Evolutionary conservation across 1,140 invertebrate species (phyloP), one percentile per base, ranked within the genome.

Genomic region (Venustaconcha ellipsiformis): DNA sequence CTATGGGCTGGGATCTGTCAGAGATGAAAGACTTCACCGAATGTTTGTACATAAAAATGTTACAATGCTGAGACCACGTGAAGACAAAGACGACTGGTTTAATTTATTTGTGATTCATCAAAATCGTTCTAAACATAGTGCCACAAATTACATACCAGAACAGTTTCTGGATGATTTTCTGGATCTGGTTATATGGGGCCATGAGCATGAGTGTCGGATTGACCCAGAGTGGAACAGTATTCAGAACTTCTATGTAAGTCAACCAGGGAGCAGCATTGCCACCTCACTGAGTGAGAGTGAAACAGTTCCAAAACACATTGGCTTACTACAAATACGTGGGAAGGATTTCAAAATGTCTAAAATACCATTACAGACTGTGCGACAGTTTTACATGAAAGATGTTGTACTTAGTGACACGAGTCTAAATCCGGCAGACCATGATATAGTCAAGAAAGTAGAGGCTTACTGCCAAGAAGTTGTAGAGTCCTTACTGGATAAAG

Each of bases 21-120:
- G 96, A 87, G 98, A 99, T 91, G 95, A 97, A 87, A 92, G 97
- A 48, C 91, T 99, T 0, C 93, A 94, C 67, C 90, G 96, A 71
- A 89, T 99, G 76, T 91, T 91, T 84, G 55, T 83, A 62, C 87
- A 90, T 60, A 86, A 90, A 73, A 87, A 89, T 90, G 92, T 97
- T 0, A 92, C 92, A 80, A 94, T 97, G 88, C 87, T 94, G 65
- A 89, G 92, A 20, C 94, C 95, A 17, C 88, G 91, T 70, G 93
- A 94, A 82, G 90, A 93, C n/a, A 81, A 81, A 70, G 91, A 93
- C 57, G 92, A 95, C 6, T 97, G 95, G 94, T 99, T 99, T 87
- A 97, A 98, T 86, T 91, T 99, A 63, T 92, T 99, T 84, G 95
- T 98, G 4, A 89, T 99, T 60, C 99, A 99, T 92, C 99, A 99